Evolutionary conservation across 2,113 vertebrate genomes (phyloP).

Genomic region (Todiramphus saurophagus): DNA sequence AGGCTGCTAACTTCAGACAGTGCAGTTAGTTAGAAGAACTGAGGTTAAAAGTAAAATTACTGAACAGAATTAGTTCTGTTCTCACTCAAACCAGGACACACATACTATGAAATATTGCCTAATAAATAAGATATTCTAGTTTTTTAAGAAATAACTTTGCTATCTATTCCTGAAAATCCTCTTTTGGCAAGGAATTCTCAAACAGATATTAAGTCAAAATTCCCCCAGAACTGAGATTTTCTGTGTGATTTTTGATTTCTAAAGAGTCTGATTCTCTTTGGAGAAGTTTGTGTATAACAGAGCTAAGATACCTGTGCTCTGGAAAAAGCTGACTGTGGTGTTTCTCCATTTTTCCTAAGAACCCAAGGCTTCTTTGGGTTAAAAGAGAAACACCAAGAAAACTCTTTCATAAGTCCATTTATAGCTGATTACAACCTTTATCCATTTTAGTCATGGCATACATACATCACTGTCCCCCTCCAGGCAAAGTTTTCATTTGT

Average conservation of each 20-base stretch:
- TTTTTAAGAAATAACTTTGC: background rate
- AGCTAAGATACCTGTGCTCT: background rate
- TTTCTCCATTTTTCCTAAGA: background rate
- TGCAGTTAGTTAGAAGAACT: too few relatives aligned
- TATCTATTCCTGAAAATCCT: background rate
- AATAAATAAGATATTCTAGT: background rate
- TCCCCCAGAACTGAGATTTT: background rate
- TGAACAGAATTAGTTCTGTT: too few relatives aligned
- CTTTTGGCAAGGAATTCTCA: background rate
- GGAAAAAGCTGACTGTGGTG: background rate
- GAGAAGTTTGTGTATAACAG: background rate
- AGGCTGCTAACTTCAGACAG: too few relatives aligned
- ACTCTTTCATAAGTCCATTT: background rate
- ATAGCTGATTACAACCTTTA: background rate
- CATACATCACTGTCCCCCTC: background rate
- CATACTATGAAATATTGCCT: background rate
- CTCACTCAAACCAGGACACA: too few relatives aligned
- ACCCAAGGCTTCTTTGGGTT: background rate
- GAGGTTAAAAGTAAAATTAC: too few relatives aligned
- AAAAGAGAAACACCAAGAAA: background rate
- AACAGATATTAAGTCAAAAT: background rate
- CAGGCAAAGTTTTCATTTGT: background rate
- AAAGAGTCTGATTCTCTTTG: background rate
- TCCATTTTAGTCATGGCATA: background rate
- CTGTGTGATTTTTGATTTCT: background rate